These are phyloP conservation scores for Lerista edwardsae DNA, from an alignment of 2,797 vertebrate species.

Conservation along the genomic window DNA sequence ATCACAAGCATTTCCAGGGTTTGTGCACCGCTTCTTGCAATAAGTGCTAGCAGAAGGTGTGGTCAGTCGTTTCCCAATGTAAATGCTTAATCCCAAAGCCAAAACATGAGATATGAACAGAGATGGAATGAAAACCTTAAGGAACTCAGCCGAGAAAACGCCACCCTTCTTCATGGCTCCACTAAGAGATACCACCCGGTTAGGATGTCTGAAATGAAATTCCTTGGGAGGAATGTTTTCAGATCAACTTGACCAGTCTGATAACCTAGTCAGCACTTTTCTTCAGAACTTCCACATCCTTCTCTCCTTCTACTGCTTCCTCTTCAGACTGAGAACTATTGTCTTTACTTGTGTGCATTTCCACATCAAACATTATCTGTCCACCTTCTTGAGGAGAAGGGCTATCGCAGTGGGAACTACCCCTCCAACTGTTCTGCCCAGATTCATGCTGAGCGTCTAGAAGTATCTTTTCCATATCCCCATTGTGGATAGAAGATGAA, in stretches of 20 bases:
- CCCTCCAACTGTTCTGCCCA: slow-evolving; percentile 88
- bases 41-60: slow-evolving; percentile 93
- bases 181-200: slow-evolving; percentile 90
- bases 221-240: slow-evolving; percentile 98
- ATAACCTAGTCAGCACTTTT: slow-evolving; percentile 93
- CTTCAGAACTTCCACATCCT: slow-evolving; percentile 88
- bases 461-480: slow-evolving; percentile 98
- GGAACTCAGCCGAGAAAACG: slow-evolving; percentile 94
- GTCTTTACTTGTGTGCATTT: slow-evolving; percentile 91
- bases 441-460: slow-evolving; percentile 97
- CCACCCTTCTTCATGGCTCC: slow-evolving; percentile 98
- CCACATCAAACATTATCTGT: slow-evolving; percentile 90
- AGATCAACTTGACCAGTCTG: slow-evolving; percentile 96
- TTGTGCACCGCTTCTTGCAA: slow-evolving; percentile 75
- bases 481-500: slow-evolving; percentile 96
- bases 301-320: slow-evolving; percentile 87
- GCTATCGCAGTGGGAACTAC: slow-evolving; percentile 91
- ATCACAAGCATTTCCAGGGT: slow-evolving; percentile 79
- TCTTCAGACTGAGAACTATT: slow-evolving; percentile 91
- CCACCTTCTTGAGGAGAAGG: slow-evolving; percentile 93
- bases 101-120: slow-evolving; percentile 96
- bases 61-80: slow-evolving; percentile 95
- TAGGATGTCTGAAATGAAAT: slow-evolving; percentile 95
- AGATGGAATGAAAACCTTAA: slow-evolving; percentile 96
- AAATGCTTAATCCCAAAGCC: slow-evolving; percentile 95